Conservation (phyloP, 2,888 invertebrate species). For the Nyleta sp. region DNA sequence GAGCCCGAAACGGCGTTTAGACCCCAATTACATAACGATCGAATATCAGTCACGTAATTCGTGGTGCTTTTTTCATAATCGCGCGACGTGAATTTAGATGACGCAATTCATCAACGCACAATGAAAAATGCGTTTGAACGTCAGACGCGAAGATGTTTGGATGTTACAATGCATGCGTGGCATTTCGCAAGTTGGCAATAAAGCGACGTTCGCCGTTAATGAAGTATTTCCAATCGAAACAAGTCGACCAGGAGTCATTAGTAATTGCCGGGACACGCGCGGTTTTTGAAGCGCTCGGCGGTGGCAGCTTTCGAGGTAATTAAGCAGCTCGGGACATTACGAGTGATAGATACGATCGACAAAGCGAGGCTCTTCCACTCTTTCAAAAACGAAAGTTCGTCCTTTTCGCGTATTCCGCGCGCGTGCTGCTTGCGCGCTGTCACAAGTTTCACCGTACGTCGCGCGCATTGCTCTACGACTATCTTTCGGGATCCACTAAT, state of each 20-base stretch:
- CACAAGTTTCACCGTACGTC: constrained; percentile 77
- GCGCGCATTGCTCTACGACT: constrained; percentile 64
- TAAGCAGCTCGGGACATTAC: constrained; percentile 48
- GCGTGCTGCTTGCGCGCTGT: constrained; percentile 69
- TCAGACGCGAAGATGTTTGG: not conserved
- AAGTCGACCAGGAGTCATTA: constrained; percentile 29
- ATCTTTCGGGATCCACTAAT: constrained; percentile 44
- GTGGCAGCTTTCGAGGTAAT: constrained; percentile 41
- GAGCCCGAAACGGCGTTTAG: not conserved
- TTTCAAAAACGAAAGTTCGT: constrained; percentile 73
- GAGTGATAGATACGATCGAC: constrained; percentile 52
- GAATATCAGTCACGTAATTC: constrained; percentile 9
- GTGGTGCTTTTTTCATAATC: not conserved
- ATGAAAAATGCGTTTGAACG: constrained; percentile 17
- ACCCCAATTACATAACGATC: constrained; percentile 6
- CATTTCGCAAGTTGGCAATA: constrained; percentile 27
- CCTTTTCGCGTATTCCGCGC: constrained; percentile 78
- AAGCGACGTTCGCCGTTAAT: constrained; percentile 21
- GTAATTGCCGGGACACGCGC: constrained; percentile 24
- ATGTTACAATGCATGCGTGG: not conserved
- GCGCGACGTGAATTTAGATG: not conserved
- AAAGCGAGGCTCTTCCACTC: constrained; percentile 51
- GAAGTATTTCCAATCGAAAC: constrained; percentile 40
- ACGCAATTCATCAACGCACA: constrained; percentile 1
- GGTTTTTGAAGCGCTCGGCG: constrained; percentile 13